Conservation (phyloP, 2,888 invertebrate species). For the Hemicrepidius hirtus region DNA sequence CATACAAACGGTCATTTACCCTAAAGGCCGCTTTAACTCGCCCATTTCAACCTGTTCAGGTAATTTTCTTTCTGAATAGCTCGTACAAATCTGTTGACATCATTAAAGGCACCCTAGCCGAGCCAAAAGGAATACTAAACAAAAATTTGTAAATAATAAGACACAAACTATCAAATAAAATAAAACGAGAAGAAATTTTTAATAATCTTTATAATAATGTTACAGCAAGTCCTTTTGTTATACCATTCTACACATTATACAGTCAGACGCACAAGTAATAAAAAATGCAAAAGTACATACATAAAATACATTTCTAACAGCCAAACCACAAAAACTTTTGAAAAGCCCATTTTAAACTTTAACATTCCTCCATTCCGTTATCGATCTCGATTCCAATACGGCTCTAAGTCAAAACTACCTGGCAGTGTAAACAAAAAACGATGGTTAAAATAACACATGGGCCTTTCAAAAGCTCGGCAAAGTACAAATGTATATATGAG, state of each 20-base stretch:
- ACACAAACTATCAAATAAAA: too few species aligned
- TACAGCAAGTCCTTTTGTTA: slow-evolving; percentile 52
- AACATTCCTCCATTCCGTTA: neutral
- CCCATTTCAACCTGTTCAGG: too few species aligned
- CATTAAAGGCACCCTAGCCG: too few species aligned
- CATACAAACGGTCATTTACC: too few species aligned
- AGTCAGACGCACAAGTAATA: slow-evolving; percentile 59
- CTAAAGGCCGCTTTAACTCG: too few species aligned
- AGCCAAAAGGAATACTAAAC: too few species aligned
- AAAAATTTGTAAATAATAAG: neutral
- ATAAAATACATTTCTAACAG: slow-evolving; percentile 51
- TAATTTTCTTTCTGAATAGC: too few species aligned
- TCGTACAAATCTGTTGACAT: too few species aligned
- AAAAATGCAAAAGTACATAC: slow-evolving; percentile 55
- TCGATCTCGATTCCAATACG: too few species aligned
- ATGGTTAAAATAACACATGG: slow-evolving; percentile 19
- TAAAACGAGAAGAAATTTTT: slow-evolving; percentile 25
- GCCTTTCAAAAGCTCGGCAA: slow-evolving; percentile 28
- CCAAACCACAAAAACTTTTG: slow-evolving; percentile 44
- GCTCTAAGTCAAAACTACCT: too few species aligned
- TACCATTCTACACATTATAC: slow-evolving; percentile 60
- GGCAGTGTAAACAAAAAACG: too few species aligned
- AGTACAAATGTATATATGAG: slow-evolving; percentile 43
- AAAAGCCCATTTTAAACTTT: slow-evolving; percentile 25
- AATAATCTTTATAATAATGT: slow-evolving; percentile 53